phyloP scores from a whole-genome alignment of 30 jellyfish, hydroid and myxozoan species.

The Nemopilema nomurai region DNA sequence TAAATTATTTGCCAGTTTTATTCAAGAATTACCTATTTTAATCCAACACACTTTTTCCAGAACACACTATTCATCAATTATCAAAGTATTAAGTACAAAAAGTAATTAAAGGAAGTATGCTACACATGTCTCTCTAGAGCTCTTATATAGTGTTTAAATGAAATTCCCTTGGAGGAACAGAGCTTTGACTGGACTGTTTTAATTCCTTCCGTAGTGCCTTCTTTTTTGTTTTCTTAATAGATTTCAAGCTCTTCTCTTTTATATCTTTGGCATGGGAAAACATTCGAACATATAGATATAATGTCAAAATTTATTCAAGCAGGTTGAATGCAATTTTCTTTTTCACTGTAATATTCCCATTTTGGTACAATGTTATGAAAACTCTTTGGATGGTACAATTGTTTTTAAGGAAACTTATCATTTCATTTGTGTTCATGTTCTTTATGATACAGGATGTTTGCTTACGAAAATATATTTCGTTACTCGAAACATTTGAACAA shows the following conservation, averaged over 20 bases:
- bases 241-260: not conserved
- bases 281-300: not conserved
- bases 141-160: not conserved
- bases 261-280: not conserved
- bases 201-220: not conserved
- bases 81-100: not conserved
- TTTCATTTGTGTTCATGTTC: not conserved
- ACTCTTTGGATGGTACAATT: not conserved
- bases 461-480: conserved; percentile 1
- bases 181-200: not conserved
- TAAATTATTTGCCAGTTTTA: not conserved
- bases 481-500: conserved; percentile 2
- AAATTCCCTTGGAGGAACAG: not conserved
- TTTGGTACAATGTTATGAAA: conserved; percentile 6
- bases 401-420: not conserved
- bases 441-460: not conserved
- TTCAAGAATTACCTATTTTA: not conserved
- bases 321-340: not conserved
- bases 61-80: not conserved
- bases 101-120: not conserved
- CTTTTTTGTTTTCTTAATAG: not conserved
- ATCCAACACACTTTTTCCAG: not conserved
- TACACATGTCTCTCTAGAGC: not conserved
- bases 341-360: not conserved
- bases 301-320: not conserved